Evolutionary conservation across 2,888 invertebrate genomes (phyloP).

Genomic region (Trichopoda pennipes): DNA sequence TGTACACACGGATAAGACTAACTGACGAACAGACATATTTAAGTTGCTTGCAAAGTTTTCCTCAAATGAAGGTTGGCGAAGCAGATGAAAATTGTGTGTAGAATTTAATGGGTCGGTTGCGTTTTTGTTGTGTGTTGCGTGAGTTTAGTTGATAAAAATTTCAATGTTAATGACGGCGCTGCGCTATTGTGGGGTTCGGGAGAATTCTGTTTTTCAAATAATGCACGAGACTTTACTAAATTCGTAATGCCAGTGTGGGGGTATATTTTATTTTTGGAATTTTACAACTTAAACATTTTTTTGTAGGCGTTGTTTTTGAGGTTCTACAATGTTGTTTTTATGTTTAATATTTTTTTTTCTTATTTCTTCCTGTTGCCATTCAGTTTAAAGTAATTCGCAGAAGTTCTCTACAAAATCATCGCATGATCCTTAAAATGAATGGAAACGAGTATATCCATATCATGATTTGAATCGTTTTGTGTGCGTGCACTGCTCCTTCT

Average conservation of each 20-base stretch:
- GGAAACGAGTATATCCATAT: background rate
- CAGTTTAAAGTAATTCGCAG: background rate
- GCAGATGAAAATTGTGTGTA: constrained; percentile 30
- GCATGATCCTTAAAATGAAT: constrained; percentile 26
- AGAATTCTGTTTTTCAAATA: constrained; percentile 31
- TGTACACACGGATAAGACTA: constrained; percentile 1
- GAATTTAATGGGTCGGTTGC: constrained; percentile 71
- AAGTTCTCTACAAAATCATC: constrained; percentile 35
- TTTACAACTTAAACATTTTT: constrained; percentile 15
- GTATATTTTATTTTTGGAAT: constrained; percentile 12
- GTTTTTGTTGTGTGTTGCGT: constrained; percentile 70
- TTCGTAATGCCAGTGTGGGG: background rate
- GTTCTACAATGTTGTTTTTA: constrained; percentile 53
- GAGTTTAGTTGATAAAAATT: constrained; percentile 70
- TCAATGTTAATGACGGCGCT: constrained; percentile 59
- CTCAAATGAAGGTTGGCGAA: background rate
- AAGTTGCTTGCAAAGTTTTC: constrained; percentile 43
- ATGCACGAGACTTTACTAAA: constrained; percentile 50
- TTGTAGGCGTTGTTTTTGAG: constrained; percentile 49
- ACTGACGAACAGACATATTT: constrained; percentile 15
- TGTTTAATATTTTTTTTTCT: background rate
- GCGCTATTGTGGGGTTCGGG: constrained; percentile 22
- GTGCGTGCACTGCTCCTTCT: constrained; percentile 54
- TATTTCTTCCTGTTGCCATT: constrained; percentile 56
- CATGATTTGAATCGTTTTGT: constrained; percentile 16